Conservation (phyloP, 2,113 vertebrate species). For the Colinus virginianus region DNA sequence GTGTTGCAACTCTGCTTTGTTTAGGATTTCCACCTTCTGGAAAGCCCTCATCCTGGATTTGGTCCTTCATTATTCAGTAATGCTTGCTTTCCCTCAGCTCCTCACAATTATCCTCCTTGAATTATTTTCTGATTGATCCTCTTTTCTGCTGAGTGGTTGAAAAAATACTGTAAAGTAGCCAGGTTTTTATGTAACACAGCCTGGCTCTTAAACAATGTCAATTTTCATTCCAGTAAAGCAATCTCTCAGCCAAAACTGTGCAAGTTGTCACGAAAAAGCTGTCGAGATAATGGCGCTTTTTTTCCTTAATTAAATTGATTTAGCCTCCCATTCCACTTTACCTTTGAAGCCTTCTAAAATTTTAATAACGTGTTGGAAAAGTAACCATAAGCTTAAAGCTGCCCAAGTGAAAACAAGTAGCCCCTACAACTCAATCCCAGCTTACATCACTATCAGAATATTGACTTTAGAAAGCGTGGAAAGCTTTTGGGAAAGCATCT, state of each 20-base stretch:
- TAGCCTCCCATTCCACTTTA: not conserved
- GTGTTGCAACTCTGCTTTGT: not conserved
- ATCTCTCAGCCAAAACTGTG: not conserved
- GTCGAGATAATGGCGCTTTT: not conserved
- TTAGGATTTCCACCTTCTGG: not conserved
- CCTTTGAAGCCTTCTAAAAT: not conserved
- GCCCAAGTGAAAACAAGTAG: not conserved
- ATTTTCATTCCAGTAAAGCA: constrained; percentile 51
- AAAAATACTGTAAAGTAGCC: not conserved
- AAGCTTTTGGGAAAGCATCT: not conserved
- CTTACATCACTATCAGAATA: not conserved
- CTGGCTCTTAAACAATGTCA: constrained; percentile 45
- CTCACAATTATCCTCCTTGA: not conserved
- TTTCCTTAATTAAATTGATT: not conserved
- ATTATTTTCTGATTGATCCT: constrained; percentile 33
- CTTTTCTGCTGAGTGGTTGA: not conserved
- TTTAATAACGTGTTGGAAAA: not conserved
- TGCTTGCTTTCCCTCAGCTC: not conserved
- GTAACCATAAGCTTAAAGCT: not conserved
- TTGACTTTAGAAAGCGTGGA: not conserved
- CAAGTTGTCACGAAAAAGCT: constrained; percentile 15
- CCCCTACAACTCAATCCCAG: not conserved
- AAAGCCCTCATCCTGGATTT: not conserved
- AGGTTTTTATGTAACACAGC: constrained; percentile 34
- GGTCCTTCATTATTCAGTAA: not conserved